Conservation (phyloP, 2,888 invertebrate genomes). For the Salpingus planirostris region DNA sequence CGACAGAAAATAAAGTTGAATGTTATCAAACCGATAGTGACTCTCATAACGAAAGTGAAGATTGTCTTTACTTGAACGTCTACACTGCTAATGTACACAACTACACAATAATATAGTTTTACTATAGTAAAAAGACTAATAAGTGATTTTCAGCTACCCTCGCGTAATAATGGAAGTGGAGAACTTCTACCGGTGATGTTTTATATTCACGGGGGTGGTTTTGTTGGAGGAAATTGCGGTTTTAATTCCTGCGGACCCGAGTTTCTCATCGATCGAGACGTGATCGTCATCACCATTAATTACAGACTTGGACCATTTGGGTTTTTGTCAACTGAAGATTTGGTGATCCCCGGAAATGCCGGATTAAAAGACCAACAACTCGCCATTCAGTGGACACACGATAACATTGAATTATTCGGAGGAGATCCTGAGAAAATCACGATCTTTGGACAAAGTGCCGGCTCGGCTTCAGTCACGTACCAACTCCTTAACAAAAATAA, state of each 20-base stretch:
- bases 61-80: conserved; percentile 16
- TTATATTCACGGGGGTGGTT: conserved; percentile 11
- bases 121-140: conserved; percentile 1
- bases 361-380: conserved; percentile 65
- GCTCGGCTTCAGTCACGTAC: conserved; percentile 44
- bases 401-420: conserved; percentile 59
- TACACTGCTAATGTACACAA: conserved; percentile 13
- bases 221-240: conserved; percentile 3
- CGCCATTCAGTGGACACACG: conserved; percentile 59
- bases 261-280: conserved; percentile 19
- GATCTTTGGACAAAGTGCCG: conserved; percentile 60
- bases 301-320: conserved; percentile 34
- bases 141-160: conserved; percentile 2
- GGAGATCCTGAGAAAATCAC: conserved; percentile 61
- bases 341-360: conserved; percentile 56
- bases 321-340: conserved; percentile 67
- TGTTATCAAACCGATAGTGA: too few species aligned
- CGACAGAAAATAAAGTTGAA: too few species aligned
- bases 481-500: conserved; percentile 10
- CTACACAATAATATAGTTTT: too few species aligned
- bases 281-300: conserved; percentile 22
- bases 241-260: conserved; percentile 12
- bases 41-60: too few species aligned
- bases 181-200: conserved; percentile 8
- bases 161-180: conserved; percentile 4